Percentiles rank a stretch among this genome's conserved stretches.
phyloP scores from a whole-genome alignment of 2,797 vertebrate genomes.

The Hypotaenidia okinawae region DNA sequence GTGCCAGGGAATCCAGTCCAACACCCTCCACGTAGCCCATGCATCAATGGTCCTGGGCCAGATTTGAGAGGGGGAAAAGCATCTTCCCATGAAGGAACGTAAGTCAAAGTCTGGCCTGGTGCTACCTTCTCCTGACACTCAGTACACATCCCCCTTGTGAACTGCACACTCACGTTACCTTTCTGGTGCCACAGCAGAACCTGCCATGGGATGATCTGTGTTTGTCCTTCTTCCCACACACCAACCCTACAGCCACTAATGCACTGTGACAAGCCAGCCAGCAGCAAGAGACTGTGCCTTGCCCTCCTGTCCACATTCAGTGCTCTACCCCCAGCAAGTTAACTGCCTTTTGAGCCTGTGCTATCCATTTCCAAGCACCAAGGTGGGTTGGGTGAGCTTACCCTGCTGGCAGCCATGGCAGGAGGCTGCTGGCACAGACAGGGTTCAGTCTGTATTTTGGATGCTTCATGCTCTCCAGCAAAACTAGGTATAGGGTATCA shows the following conservation, averaged over 20 bases:
- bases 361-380: background rate
- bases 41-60: background rate
- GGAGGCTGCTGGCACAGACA: background rate
- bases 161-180: background rate
- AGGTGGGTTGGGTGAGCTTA: background rate
- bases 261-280: fast-evolving
- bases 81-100: fast-evolving
- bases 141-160: background rate
- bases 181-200: background rate
- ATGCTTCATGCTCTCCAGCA: background rate
- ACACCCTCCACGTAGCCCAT: fast-evolving
- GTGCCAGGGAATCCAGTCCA: background rate
- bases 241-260: fast-evolving
- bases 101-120: background rate
- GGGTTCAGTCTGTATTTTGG: background rate
- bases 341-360: fast-evolving
- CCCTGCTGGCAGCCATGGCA: background rate
- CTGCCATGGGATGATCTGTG: background rate
- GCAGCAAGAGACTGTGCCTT: background rate
- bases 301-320: fast-evolving
- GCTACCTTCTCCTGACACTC: background rate
- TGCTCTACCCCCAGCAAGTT: fast-evolving
- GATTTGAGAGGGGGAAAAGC: background rate
- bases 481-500: background rate
- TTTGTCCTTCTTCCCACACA: background rate